Percentiles rank a stretch among this genome's conserved stretches.
Conservation (phyloP, 1,140 invertebrate genomes). For the Pseudomyrmex sp. region DNA sequence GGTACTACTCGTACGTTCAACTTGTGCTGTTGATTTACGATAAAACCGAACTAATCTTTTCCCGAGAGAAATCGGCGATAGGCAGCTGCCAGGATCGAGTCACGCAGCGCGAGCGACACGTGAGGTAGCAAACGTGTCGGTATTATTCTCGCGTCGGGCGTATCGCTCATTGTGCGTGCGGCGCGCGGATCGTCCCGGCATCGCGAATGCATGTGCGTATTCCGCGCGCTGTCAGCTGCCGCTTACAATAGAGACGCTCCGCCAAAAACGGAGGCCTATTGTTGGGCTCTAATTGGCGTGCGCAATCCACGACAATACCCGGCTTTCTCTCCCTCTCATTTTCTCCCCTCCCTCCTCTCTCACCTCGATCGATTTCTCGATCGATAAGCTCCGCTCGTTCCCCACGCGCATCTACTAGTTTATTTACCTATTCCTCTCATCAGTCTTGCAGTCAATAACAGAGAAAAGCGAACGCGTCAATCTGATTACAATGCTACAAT, state of each 20-base stretch:
- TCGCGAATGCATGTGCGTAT: conserved; percentile 48
- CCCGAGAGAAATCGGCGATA: conserved; percentile 22
- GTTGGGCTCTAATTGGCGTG: conserved; percentile 68
- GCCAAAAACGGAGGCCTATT: conserved; percentile 67
- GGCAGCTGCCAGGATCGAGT: conserved; percentile 49
- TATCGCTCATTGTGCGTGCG: conserved; percentile 65
- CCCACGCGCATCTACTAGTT: conserved; percentile 21
- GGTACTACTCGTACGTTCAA: not conserved
- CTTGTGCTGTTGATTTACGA: not conserved
- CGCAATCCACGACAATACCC: conserved; percentile 61
- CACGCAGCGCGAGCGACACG: conserved; percentile 34
- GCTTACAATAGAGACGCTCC: conserved; percentile 67
- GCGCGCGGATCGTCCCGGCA: conserved; percentile 43
- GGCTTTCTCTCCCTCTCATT: conserved; percentile 9
- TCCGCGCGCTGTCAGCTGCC: conserved; percentile 64
- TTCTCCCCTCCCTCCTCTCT: not conserved
- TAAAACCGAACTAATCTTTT: conserved; percentile 21
- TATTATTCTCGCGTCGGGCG: conserved; percentile 53
- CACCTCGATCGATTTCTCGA: conserved; percentile 43
- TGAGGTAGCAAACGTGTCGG: conserved; percentile 54
- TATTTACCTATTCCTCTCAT: conserved; percentile 53
- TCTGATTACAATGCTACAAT: conserved; percentile 19
- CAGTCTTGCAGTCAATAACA: conserved; percentile 14
- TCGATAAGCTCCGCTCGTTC: conserved; percentile 44
- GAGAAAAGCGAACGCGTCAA: conserved; percentile 9